Evolutionary conservation across 2,797 vertebrate genomes (phyloP).

Genomic region (Sebastes taczanowskii): DNA sequence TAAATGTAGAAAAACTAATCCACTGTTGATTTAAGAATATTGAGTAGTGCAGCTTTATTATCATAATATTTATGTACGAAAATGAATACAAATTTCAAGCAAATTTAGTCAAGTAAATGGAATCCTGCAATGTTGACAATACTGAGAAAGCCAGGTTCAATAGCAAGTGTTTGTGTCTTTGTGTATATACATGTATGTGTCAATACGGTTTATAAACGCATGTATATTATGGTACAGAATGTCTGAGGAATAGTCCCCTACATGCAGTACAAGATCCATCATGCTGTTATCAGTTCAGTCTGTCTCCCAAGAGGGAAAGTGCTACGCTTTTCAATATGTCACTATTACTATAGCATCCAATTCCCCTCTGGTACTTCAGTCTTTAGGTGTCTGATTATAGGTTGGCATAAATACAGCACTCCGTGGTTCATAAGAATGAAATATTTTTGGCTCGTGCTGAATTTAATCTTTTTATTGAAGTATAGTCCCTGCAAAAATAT

Average conservation of each 20-base stretch:
- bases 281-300: slow-evolving; percentile 36
- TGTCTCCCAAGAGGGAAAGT: slow-evolving; percentile 37
- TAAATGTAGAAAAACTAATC: background rate
- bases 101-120: background rate
- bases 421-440: slow-evolving; percentile 60
- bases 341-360: slow-evolving; percentile 53
- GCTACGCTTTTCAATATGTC: slow-evolving; percentile 54
- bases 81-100: background rate
- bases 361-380: slow-evolving; percentile 43
- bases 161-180: background rate
- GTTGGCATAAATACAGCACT: slow-evolving; percentile 60
- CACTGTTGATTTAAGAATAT: background rate
- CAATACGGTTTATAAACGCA: background rate
- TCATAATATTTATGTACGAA: no score
- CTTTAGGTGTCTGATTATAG: slow-evolving; percentile 56
- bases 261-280: slow-evolving; percentile 23
- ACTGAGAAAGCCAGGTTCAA: background rate
- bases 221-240: background rate
- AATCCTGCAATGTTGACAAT: background rate
- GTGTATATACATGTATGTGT: background rate
- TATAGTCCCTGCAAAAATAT: slow-evolving; percentile 59
- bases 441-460: slow-evolving; percentile 59
- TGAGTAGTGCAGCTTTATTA: background rate
- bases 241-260: background rate
- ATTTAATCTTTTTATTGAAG: slow-evolving; percentile 74